These are phyloP conservation scores for Gallinago undulata DNA, from an alignment of 2,113 vertebrate genomes.

Conservation along the genomic window DNA sequence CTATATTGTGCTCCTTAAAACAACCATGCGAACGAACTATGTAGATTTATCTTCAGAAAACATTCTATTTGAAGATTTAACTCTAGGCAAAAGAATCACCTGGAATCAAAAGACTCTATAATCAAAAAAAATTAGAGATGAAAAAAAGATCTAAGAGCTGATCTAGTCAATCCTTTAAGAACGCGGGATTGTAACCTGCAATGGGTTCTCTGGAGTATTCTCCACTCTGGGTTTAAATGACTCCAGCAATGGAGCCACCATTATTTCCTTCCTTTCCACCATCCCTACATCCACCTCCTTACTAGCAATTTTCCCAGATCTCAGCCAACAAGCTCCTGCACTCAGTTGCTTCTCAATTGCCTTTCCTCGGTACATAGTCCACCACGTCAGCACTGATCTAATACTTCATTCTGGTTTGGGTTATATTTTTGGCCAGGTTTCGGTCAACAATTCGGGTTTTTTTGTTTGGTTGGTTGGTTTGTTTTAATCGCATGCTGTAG, in stretches of 20 bases:
- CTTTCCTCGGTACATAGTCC: neutral
- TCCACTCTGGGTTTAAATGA: neutral
- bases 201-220: neutral
- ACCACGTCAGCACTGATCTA: neutral
- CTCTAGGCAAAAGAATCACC: neutral
- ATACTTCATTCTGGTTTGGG: neutral
- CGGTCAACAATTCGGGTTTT: rapidly evolving
- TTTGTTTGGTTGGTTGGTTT: neutral
- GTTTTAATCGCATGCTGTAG: neutral
- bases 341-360: neutral
- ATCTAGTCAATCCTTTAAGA: neutral
- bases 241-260: neutral
- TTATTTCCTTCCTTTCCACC: neutral
- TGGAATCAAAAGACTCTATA: neutral
- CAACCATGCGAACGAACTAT: neutral
- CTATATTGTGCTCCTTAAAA: neutral
- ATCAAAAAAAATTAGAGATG: neutral
- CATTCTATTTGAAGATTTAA: constrained; percentile 19
- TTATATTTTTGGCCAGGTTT: neutral
- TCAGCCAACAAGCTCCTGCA: rapidly evolving
- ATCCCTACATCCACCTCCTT: neutral
- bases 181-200: neutral
- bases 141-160: neutral
- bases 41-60: neutral
- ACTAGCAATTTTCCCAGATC: neutral